Conservation (phyloP, 2,797 vertebrate genomes). For the Allobates femoralis region DNA sequence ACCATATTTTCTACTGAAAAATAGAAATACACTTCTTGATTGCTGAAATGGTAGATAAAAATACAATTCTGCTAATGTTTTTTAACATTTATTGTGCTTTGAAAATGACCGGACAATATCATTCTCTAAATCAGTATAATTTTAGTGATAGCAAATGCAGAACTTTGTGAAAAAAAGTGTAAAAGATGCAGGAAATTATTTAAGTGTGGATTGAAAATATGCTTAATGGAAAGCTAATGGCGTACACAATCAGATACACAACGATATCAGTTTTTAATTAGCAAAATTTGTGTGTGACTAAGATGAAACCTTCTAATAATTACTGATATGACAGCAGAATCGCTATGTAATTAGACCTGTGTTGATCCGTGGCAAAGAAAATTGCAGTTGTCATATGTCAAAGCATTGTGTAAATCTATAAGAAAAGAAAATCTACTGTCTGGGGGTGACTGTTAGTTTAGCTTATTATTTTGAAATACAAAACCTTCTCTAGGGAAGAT, state of each 20-base stretch:
- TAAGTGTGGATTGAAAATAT: background rate
- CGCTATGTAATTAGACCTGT: background rate
- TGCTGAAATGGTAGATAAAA: too few species aligned
- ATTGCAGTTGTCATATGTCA: background rate
- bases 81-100: too few species aligned
- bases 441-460: background rate
- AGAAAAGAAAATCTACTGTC: background rate
- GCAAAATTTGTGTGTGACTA: background rate
- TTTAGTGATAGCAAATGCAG: too few species aligned
- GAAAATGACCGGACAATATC: too few species aligned
- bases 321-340: background rate
- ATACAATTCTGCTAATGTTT: too few species aligned
- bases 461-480: background rate
- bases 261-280: background rate
- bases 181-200: too few species aligned
- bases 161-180: too few species aligned
- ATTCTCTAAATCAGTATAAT: too few species aligned
- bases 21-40: too few species aligned
- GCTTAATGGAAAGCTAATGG: background rate
- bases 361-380: background rate
- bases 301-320: background rate
- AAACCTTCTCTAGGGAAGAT: background rate
- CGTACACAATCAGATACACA: background rate
- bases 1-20: too few species aligned
- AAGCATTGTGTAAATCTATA: background rate